These are phyloP conservation scores for Acronicta aceris DNA, from an alignment of 2,888 invertebrate species.

Conservation along the genomic window DNA sequence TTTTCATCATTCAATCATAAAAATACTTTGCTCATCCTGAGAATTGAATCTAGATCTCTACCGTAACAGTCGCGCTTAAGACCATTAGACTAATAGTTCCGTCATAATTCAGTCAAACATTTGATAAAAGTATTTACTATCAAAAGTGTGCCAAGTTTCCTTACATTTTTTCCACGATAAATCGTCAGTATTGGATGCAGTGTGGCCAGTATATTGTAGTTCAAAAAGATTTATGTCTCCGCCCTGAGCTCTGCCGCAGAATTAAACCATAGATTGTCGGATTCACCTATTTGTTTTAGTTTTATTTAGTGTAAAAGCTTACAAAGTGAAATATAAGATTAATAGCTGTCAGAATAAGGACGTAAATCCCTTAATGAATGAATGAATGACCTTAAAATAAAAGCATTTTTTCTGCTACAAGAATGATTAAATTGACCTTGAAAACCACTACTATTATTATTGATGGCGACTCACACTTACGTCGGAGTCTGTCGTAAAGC, in stretches of 20 bases:
- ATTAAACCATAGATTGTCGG: constrained; percentile 57
- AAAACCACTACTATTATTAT: no score
- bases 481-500: no score
- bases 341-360: no score
- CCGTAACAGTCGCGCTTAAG: no score
- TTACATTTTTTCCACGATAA: constrained; percentile 44
- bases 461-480: no score
- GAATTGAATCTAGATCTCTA: no score
- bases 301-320: constrained; percentile 28
- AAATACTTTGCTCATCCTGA: no score
- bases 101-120: background rate
- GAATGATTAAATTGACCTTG: no score
- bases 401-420: no score
- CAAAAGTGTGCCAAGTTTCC: constrained; percentile 26
- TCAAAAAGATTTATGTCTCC: constrained; percentile 62
- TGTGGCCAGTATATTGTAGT: constrained; percentile 63
- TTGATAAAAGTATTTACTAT: background rate
- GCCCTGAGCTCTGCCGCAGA: constrained; percentile 54
- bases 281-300: constrained; percentile 9
- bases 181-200: constrained; percentile 49
- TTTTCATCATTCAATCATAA: no score
- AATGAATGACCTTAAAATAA: no score
- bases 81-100: no score
- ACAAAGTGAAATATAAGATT: constrained; percentile 1
- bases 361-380: background rate